Percentiles rank a stretch among this genome's conserved stretches.
Evolutionary conservation across 2,113 vertebrate species (phyloP).

Genomic region (Conger conger): DNA sequence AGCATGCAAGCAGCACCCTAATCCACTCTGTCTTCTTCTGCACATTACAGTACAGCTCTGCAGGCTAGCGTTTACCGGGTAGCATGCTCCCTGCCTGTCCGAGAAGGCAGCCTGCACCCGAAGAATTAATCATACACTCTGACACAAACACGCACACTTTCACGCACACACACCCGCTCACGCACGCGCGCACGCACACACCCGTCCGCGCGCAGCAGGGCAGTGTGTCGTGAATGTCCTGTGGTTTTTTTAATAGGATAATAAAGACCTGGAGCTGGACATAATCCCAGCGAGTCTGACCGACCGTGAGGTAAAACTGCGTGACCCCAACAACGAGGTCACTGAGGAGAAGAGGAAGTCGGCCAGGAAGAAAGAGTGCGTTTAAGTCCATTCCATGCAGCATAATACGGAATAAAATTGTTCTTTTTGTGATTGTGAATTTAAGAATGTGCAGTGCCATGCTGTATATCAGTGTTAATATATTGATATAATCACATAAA

Average conservation of each 20-base stretch:
- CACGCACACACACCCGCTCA: neutral
- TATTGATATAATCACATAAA: neutral
- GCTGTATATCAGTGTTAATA: too few relatives aligned
- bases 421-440: neutral
- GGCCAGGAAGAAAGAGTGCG: slow-evolving; percentile 95
- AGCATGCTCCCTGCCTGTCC: neutral
- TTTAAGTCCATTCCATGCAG: slow-evolving; percentile 24
- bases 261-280: slow-evolving; percentile 92
- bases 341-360: slow-evolving; percentile 98
- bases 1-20: neutral
- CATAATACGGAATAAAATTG: too few relatives aligned
- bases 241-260: slow-evolving; percentile 73
- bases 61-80: neutral
- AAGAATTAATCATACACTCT: neutral
- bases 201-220: neutral
- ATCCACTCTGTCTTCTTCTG: neutral
- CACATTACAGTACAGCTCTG: neutral
- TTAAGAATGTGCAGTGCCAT: too few relatives aligned
- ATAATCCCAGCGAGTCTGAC: slow-evolving; percentile 95
- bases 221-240: neutral
- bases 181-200: neutral
- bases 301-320: slow-evolving; percentile 88
- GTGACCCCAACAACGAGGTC: slow-evolving; percentile 90
- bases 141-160: neutral
- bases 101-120: neutral